Evolutionary conservation across 2,113 vertebrate genomes (phyloP), one percentile per base, ranked within the genome.

Genomic region (Corythoichthys intestinalis): DNA sequence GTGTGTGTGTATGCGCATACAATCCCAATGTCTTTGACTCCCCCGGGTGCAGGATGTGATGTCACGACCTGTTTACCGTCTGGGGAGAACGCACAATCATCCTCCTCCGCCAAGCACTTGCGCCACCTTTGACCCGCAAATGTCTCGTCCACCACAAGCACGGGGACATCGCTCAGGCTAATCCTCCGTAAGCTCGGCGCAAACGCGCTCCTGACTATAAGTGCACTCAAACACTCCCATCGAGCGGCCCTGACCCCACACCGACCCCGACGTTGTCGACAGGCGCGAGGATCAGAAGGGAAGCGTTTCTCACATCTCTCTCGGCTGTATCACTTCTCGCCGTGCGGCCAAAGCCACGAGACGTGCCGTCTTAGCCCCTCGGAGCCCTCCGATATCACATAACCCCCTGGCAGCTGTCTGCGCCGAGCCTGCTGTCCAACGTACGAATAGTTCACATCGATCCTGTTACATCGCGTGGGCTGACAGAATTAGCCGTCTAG

Each of bases 31-130:
- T 62, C 7, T 84, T 86, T 79, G 61, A 71, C 63, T 83, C 69
- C 70, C 70, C 38, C 38, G 7, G 59, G 69, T 6, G 50, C 69
- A 77, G 87, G 89, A 89, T 48, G 79, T 90, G 87, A 90, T 53
- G 75, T 89, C 88, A 89, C 76, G 83, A 65, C 86, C 87, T 90
- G 88, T 90, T 90, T 90, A 88, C 85, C 6, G 75, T 65, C 78
- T 71, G 7, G 2, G 65, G 70, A 75, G 77, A 76, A 66, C 7
- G 6, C 39, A 67, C 67, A 28, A 48, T 52, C 61, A 15, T 39
- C 54, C 61, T 70, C 53, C 66, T 41, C 38, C 12, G 11, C 46
- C 41, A 28, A 58, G 57, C 67, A 46, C 69, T 74, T 61, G 65
- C 37, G 63, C 63, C 64, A 73, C 70, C 81, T 82, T 76, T 80